Percentiles rank a stretch among this genome's conserved stretches.
Conservation (phyloP, 2,888 invertebrate species). For the Corbicula japonica region DNA sequence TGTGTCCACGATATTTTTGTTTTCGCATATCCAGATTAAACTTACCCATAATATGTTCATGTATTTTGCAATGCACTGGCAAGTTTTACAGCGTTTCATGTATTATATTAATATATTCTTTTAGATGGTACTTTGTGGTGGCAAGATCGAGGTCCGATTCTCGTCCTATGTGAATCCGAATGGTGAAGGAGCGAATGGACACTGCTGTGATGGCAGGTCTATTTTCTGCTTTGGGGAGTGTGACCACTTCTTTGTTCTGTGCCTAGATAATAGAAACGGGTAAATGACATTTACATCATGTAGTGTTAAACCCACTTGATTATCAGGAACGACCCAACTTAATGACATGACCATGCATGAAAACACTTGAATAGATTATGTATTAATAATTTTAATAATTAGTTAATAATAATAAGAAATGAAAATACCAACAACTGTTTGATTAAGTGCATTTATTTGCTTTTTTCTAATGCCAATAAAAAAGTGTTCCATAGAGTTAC, state of each 20-base stretch:
- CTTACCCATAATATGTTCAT: neutral
- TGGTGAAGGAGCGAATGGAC: conserved; percentile 78
- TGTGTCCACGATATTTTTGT: too few species aligned
- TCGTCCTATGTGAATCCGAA: conserved; percentile 73
- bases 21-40: too few species aligned
- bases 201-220: conserved; percentile 80
- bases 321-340: too few species aligned
- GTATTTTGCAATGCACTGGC: neutral
- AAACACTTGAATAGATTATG: too few species aligned
- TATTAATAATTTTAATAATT: too few species aligned
- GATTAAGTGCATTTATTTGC: too few species aligned
- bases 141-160: conserved; percentile 69
- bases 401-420: too few species aligned
- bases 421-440: too few species aligned
- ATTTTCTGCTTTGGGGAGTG: conserved; percentile 76
- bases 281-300: conserved; percentile 58
- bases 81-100: neutral
- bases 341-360: too few species aligned
- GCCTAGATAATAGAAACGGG: conserved; percentile 73
- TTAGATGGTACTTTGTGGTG: conserved; percentile 63
- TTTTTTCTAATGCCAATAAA: too few species aligned
- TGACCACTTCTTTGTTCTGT: conserved; percentile 79
- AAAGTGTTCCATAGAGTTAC: too few species aligned
- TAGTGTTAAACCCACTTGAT: too few species aligned
- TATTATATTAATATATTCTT: neutral